These are phyloP conservation scores for Drosophila takahashii DNA, from an alignment of 1,140 invertebrate species.

Conservation along the genomic window DNA sequence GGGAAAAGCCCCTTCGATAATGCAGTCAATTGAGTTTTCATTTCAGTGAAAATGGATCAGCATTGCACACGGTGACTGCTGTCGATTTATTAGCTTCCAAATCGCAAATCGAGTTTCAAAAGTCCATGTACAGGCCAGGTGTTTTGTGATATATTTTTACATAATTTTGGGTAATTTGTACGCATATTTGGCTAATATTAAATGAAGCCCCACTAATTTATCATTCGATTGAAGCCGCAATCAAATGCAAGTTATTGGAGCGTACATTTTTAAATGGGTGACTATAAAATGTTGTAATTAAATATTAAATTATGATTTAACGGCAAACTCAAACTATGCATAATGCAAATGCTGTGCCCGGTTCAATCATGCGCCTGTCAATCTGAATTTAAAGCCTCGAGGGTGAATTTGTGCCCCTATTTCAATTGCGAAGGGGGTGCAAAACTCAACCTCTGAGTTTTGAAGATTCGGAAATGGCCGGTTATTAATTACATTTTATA, in stretches of 20 bases:
- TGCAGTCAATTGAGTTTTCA: constrained; percentile 77
- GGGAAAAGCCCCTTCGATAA: constrained; percentile 22
- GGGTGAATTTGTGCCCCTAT: background rate
- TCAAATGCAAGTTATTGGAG: constrained; percentile 42
- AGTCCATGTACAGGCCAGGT: constrained; percentile 26
- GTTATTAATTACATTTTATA: constrained; percentile 73
- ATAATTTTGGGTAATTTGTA: constrained; percentile 9
- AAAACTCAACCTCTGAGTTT: background rate
- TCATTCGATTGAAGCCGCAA: constrained; percentile 26
- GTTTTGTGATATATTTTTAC: constrained; percentile 17
- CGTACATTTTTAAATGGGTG: constrained; percentile 35
- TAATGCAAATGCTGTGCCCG: constrained; percentile 48
- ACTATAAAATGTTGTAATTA: constrained; percentile 29
- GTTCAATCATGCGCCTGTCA: constrained; percentile 44
- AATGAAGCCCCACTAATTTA: constrained; percentile 33
- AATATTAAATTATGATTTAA: constrained; percentile 48
- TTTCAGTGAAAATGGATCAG: constrained; percentile 42
- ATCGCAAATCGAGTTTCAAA: constrained; percentile 48
- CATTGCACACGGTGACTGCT: constrained; percentile 24
- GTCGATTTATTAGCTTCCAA: constrained; percentile 62
- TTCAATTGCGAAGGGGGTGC: background rate
- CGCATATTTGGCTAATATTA: constrained; percentile 21
- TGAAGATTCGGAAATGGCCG: constrained; percentile 51
- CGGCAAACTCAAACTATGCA: constrained; percentile 17
- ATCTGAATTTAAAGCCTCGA: constrained; percentile 18